phyloP scores from a whole-genome alignment of 1,140 invertebrate species.

The Drosophila santomea region DNA sequence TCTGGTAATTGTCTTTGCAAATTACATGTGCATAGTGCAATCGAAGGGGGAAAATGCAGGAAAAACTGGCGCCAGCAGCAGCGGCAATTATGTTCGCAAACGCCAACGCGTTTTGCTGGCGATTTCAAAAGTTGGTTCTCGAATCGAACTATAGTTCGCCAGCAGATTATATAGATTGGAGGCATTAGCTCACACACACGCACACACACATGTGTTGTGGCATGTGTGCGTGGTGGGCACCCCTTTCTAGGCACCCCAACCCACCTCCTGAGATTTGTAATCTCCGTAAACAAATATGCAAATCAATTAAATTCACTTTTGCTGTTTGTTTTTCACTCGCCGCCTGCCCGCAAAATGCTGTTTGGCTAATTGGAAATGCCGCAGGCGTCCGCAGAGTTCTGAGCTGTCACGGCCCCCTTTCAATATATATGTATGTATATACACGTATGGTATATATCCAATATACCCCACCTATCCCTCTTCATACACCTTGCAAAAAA shows the following conservation, averaged over 20 bases:
- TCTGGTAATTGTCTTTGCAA: constrained; percentile 46
- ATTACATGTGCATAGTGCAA: constrained; percentile 37
- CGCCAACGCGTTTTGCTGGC: constrained; percentile 60
- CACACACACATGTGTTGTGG: no score
- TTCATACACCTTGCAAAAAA: constrained; percentile 1
- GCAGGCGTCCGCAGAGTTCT: constrained; percentile 60
- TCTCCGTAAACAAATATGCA: constrained; percentile 43
- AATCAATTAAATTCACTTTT: constrained; percentile 72
- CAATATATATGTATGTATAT: not conserved
- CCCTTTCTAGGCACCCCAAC: not conserved
- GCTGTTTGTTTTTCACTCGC: constrained; percentile 38
- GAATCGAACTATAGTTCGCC: constrained; percentile 19
- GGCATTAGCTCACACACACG: not conserved
- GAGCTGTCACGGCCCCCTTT: constrained; percentile 33
- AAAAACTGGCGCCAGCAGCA: constrained; percentile 55
- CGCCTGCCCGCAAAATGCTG: constrained; percentile 41
- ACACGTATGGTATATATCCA: not conserved
- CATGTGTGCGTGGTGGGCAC: constrained; percentile 4
- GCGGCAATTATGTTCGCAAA: constrained; percentile 36
- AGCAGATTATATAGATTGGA: constrained; percentile 24
- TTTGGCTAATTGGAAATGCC: constrained; percentile 76
- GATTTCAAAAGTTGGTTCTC: constrained; percentile 17
- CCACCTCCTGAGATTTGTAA: constrained; percentile 15
- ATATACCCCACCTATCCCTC: constrained; percentile 2
- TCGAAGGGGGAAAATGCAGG: constrained; percentile 15